Percentiles rank a stretch among this genome's conserved stretches.
Evolutionary conservation across 2,797 vertebrate genomes (phyloP).

Genomic region (Strix occidentalis): DNA sequence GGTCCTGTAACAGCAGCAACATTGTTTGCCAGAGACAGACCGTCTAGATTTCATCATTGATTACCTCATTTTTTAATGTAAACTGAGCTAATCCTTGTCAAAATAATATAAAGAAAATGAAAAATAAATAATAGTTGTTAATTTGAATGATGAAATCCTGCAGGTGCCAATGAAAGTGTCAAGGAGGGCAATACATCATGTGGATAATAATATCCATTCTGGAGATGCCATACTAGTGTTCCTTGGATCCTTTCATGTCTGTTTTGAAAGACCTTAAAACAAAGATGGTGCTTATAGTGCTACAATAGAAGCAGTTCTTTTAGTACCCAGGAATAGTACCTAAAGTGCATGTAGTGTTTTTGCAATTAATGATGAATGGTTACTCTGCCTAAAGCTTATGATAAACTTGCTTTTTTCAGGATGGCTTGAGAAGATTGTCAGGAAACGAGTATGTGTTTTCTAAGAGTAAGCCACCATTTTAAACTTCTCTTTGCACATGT

Average conservation of each 20-base stretch:
- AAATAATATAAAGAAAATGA: neutral
- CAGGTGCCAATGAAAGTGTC: neutral
- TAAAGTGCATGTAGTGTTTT: neutral
- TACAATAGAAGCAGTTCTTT: neutral
- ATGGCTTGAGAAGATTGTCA: conserved; percentile 80
- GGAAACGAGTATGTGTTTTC: conserved; percentile 81
- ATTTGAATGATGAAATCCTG: neutral
- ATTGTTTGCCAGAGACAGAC: neutral
- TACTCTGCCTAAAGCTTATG: neutral
- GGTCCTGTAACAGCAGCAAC: neutral
- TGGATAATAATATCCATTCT: neutral
- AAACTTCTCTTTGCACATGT: neutral
- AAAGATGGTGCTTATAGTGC: neutral
- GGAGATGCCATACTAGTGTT: neutral
- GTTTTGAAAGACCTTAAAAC: neutral
- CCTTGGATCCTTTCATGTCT: neutral
- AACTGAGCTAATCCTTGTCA: neutral
- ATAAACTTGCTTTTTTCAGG: conserved; percentile 74
- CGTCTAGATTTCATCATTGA: neutral
- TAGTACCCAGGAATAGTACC: neutral
- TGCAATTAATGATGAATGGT: neutral
- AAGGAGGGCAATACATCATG: neutral
- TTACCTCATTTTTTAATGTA: neutral
- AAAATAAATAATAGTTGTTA: neutral
- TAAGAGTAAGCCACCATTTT: conserved; percentile 78